phyloP scores from a whole-genome alignment of 2,797 vertebrate genomes.

The Kryptolebias ocellatus region DNA sequence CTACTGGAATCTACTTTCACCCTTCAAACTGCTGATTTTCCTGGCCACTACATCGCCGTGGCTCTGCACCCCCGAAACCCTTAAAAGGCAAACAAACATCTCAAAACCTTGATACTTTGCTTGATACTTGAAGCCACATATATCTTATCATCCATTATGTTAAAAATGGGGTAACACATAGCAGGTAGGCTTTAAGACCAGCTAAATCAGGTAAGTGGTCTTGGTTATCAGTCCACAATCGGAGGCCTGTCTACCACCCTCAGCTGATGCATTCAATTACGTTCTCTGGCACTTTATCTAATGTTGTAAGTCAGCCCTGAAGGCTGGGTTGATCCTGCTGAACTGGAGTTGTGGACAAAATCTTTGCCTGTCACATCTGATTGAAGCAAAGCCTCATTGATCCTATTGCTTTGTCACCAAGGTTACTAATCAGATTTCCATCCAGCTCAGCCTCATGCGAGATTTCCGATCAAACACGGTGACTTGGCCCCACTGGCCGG shows the following conservation, averaged over 20 bases:
- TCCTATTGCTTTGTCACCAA: constrained; percentile 89
- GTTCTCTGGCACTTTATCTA: constrained; percentile 66
- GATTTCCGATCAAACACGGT: constrained; percentile 94
- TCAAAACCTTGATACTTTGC: constrained; percentile 12
- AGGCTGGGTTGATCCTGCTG: constrained; percentile 57
- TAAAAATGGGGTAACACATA: constrained; percentile 12
- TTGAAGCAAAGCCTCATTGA: constrained; percentile 83
- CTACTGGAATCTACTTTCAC: constrained; percentile 82
- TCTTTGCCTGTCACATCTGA: constrained; percentile 88
- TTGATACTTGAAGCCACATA: constrained; percentile 23
- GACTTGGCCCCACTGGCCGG: constrained; percentile 83
- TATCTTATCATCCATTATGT: neutral
- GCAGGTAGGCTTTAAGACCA: constrained; percentile 24
- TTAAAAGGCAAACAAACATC: constrained; percentile 48
- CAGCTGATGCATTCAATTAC: constrained; percentile 72
- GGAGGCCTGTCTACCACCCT: constrained; percentile 21
- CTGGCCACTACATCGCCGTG: constrained; percentile 46
- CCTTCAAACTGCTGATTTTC: constrained; percentile 69
- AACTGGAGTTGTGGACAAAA: constrained; percentile 80
- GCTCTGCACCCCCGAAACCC: constrained; percentile 41
- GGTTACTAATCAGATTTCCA: constrained; percentile 97
- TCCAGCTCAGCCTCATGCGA: constrained; percentile 87
- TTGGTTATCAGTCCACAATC: constrained; percentile 66
- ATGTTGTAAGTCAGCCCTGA: constrained; percentile 45
- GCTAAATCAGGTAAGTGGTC: constrained; percentile 61